A percentile compares a stretch with the other conserved stretches of the same genome.
Evolutionary conservation across 2,888 invertebrate genomes (phyloP).

Genomic region (Melolontha melolontha): DNA sequence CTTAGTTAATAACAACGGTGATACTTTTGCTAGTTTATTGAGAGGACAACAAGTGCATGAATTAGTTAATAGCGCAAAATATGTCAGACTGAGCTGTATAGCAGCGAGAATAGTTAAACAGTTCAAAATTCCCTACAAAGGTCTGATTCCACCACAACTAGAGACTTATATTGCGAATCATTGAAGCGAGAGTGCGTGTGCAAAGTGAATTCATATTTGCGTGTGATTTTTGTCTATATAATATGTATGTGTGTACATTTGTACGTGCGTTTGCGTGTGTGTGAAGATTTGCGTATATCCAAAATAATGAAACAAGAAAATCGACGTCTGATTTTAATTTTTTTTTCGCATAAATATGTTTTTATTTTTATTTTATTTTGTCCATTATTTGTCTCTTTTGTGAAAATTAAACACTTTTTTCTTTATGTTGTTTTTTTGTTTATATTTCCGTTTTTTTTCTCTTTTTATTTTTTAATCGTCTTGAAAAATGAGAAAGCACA

Average conservation of each 20-base stretch:
- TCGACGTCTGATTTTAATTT: conserved; percentile 21
- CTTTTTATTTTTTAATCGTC: conserved; percentile 1
- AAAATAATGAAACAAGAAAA: conserved; percentile 2
- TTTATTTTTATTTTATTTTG: conserved; percentile 13
- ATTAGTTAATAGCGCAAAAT: conserved; percentile 81
- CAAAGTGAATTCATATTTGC: conserved; percentile 13
- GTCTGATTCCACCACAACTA: conserved; percentile 78
- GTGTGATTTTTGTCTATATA: conserved; percentile 15
- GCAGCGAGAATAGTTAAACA: conserved; percentile 85
- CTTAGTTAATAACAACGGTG: conserved; percentile 80
- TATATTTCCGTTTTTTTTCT: background rate
- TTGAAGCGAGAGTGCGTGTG: conserved; percentile 52
- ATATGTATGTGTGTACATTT: conserved; percentile 5
- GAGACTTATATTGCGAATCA: conserved; percentile 77
- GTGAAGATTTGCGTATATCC: conserved; percentile 16
- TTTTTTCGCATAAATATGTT: conserved; percentile 4
- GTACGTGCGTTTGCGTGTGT: conserved; percentile 6
- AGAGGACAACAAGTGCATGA: conserved; percentile 68
- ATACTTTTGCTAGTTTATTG: conserved; percentile 80
- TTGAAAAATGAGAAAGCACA: background rate
- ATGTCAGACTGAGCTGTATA: conserved; percentile 86
- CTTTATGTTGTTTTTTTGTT: conserved; percentile 15
- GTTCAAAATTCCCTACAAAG: conserved; percentile 75
- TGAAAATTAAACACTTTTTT: conserved; percentile 32
- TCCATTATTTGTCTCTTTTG: conserved; percentile 14